Evolutionary conservation across 1,140 invertebrate genomes (phyloP).

Genomic region (Neodiprion fabricii): DNA sequence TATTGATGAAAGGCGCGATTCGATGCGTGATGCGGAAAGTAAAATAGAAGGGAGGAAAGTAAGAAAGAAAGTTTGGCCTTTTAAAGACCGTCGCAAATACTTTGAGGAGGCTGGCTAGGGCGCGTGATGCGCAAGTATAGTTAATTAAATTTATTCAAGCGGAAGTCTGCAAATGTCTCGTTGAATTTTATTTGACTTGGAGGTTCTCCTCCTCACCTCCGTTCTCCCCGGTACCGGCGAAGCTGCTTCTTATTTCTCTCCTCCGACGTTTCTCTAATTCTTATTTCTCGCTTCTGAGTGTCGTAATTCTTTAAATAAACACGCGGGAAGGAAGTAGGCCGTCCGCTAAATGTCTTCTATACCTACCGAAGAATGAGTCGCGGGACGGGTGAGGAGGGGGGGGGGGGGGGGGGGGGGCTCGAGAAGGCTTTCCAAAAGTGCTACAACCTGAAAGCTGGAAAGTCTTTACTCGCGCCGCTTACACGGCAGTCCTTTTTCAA

Average conservation of each 20-base stretch:
- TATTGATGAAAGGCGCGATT: too few relatives aligned
- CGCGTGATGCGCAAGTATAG: neutral
- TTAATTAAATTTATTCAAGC: constrained; percentile 8
- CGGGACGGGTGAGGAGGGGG: neutral
- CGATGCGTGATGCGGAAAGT: too few relatives aligned
- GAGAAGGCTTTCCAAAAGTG: neutral
- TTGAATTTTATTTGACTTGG: constrained; percentile 2
- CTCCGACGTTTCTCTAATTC: neutral
- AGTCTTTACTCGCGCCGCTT: too few relatives aligned
- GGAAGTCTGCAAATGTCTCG: constrained; percentile 5
- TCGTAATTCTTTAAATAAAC: constrained; percentile 8
- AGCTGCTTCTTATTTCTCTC: neutral
- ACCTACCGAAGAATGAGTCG: neutral
- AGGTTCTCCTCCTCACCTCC: neutral
- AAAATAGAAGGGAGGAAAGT: too few relatives aligned
- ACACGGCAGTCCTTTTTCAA: too few relatives aligned
- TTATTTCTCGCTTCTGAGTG: constrained; percentile 5
- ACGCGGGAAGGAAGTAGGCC: constrained; percentile 3
- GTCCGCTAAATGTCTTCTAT: neutral
- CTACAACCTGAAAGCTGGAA: neutral
- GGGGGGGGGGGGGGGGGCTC: too few relatives aligned
- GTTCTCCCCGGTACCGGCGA: neutral
- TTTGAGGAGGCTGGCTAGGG: too few relatives aligned
- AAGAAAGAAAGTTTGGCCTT: too few relatives aligned
- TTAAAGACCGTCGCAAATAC: too few relatives aligned